phyloP scores from a whole-genome alignment of 2,797 vertebrate species.

The Pseudocheirus occidentalis region DNA sequence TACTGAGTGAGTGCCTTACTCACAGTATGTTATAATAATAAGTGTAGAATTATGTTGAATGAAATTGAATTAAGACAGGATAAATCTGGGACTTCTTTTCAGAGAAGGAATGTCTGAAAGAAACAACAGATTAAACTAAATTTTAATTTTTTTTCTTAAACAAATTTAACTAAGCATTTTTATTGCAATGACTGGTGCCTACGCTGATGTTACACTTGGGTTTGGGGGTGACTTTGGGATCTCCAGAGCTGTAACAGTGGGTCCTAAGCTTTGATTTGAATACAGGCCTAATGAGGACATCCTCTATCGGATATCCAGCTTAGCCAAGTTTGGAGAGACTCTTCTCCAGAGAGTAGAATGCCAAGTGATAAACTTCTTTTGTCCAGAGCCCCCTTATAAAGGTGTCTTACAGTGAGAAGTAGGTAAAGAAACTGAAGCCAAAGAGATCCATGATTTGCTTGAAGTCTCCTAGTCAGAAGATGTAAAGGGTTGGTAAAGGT shows the following conservation, averaged over 20 bases:
- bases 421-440: neutral
- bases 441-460: neutral
- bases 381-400: neutral
- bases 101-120: neutral
- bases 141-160: neutral
- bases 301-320: neutral
- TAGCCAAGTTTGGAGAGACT: neutral
- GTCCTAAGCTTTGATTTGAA: neutral
- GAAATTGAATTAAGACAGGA: neutral
- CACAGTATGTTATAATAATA: neutral
- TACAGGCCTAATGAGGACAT: neutral
- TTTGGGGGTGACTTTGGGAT: neutral
- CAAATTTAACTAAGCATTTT: neutral
- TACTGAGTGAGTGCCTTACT: neutral
- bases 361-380: neutral
- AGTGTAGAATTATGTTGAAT: neutral
- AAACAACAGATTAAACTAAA: neutral
- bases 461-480: neutral
- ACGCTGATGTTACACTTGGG: neutral
- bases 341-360: neutral
- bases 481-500: neutral
- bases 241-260: neutral
- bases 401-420: neutral
- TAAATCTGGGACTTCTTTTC: neutral
- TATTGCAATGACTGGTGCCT: neutral